Evolutionary conservation across 2,113 vertebrate genomes (phyloP), one percentile per base, ranked within the genome.

Genomic region (Alexandromys fortis): DNA sequence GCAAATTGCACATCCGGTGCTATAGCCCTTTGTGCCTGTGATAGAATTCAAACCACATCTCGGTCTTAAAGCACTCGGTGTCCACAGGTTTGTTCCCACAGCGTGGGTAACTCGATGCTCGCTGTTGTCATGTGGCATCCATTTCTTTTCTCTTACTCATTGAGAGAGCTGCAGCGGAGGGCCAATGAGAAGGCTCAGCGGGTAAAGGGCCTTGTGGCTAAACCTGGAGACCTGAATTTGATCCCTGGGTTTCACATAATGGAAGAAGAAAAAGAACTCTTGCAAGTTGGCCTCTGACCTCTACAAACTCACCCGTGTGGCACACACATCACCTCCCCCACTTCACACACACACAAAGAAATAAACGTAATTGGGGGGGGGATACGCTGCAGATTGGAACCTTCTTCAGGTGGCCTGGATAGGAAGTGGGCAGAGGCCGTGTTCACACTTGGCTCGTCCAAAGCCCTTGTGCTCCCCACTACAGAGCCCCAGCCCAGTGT

Each of bases 151-250:
- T 12, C 65, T 82, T 90, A 70, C 78, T 78, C 73, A 78, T 33
- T 58, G 67, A 92, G 90, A 92, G 94, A 86, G 87, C 52, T 73
- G 72, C 90, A 86, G 42, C 65, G 45, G 78, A 42, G 24, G 58
- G n/a, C 81, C 81, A 42, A 26, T 30, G 14, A 63, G 14, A 10
- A 17, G 58, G n/a, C 58, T 45, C 58, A 45, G 38, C n/a, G 6
- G n/a, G 81, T 65, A 30, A 65, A 63, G 81, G 81, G 4, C 42
- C n/a, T 24, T 63, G 38, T 5, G 14, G 58, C 7, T 38, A 85
- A 85, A 26, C 38, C 81, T 30, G n/a, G 58, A 16, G 4, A 85
- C 58, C n/a, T 42, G n/a, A 28, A 83, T 42, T 61, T 63, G n/a
- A 42, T 83, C 24, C 1, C 55, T 85, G 81, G 55, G 38, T 83